Evolutionary conservation across 2,888 invertebrate species (phyloP).

Genomic region (Drosophila paramelanica): DNA sequence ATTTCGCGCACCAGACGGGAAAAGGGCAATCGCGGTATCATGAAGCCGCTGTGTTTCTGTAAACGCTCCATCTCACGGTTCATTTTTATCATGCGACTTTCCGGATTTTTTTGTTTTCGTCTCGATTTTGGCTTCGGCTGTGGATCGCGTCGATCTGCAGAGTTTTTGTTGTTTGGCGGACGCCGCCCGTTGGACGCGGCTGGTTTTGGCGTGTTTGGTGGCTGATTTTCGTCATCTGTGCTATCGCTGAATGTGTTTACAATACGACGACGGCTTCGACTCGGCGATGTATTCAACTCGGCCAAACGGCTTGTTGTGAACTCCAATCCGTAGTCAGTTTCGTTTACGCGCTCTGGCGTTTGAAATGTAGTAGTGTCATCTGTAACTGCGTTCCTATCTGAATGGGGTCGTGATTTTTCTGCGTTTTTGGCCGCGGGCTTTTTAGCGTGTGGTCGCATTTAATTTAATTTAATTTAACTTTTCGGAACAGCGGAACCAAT

Average conservation of each 20-base stretch:
- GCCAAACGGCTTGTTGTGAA: constrained; percentile 48
- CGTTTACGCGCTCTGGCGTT: constrained; percentile 24
- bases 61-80: constrained; percentile 46
- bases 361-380: constrained; percentile 33
- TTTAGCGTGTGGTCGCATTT: constrained; percentile 24
- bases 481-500: not conserved
- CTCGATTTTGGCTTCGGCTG: not conserved
- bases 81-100: constrained; percentile 4
- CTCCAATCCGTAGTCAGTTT: constrained; percentile 63
- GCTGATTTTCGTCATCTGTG: constrained; percentile 29
- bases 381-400: not conserved
- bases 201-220: constrained; percentile 1
- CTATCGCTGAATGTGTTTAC: not conserved
- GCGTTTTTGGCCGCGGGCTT: not conserved
- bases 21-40: constrained; percentile 85
- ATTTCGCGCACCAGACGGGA: constrained; percentile 85
- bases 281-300: constrained; percentile 18
- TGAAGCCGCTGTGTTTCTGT: constrained; percentile 32
- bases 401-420: not conserved
- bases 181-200: not conserved
- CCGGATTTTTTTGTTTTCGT: constrained; percentile 45
- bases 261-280: constrained; percentile 2
- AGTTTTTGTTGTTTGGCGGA: not conserved
- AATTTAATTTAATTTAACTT: not conserved
- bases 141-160: no score